A percentile compares a stretch with the other conserved stretches of the same genome.
These are phyloP conservation scores for Argynnis bischoffii DNA, from an alignment of 2,888 invertebrate genomes.

Conservation along the genomic window DNA sequence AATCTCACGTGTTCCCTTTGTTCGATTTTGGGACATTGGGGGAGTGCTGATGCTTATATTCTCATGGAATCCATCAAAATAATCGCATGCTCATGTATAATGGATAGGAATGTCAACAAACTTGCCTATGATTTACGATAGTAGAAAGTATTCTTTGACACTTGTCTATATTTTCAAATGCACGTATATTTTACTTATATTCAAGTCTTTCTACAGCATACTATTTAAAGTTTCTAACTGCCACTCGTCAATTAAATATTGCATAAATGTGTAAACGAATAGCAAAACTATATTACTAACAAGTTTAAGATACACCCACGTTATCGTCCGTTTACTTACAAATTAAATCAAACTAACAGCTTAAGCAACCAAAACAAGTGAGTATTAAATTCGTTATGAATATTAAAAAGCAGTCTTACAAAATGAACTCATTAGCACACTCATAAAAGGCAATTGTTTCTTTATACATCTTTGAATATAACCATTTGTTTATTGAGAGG, in stretches of 20 bases:
- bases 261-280: too few species aligned
- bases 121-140: slow-evolving; percentile 63
- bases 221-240: background rate
- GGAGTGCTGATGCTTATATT: slow-evolving; percentile 77
- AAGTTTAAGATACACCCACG: background rate
- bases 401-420: slow-evolving; percentile 49
- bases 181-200: too few species aligned
- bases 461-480: slow-evolving; percentile 41
- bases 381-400: slow-evolving; percentile 49
- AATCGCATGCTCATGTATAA: slow-evolving; percentile 76
- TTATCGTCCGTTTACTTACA: slow-evolving; percentile 2
- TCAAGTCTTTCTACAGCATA: too few species aligned
- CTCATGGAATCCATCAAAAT: slow-evolving; percentile 79
- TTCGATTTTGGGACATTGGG: slow-evolving; percentile 80
- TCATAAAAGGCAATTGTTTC: slow-evolving; percentile 76
- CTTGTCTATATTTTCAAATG: slow-evolving; percentile 18
- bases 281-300: too few species aligned
- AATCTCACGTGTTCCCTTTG: slow-evolving; percentile 78
- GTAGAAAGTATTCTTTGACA: slow-evolving; percentile 45
- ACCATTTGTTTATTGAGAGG: slow-evolving; percentile 63
- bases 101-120: slow-evolving; percentile 73
- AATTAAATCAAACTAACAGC: slow-evolving; percentile 28
- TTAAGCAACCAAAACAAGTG: slow-evolving; percentile 33
- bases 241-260: too few species aligned
- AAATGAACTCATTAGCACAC: slow-evolving; percentile 61